These are phyloP conservation scores for Hippocampus barbouri DNA, from an alignment of 2,113 vertebrate genomes.

Conservation along the genomic window DNA sequence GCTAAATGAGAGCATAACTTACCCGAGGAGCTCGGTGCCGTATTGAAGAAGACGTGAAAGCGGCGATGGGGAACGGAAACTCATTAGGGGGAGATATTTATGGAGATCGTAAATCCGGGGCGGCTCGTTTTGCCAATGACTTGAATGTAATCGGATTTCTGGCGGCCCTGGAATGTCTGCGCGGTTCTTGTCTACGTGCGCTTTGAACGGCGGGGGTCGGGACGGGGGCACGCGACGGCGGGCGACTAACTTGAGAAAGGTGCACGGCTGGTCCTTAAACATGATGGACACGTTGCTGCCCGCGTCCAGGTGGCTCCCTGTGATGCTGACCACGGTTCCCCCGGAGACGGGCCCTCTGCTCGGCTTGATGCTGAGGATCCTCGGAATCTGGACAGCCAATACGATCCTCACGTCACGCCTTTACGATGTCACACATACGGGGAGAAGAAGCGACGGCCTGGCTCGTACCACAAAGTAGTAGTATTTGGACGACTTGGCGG, in stretches of 20 bases:
- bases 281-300: constrained; percentile 92
- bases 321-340: constrained; percentile 93
- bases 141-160: constrained; percentile 5
- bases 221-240: constrained; percentile 14
- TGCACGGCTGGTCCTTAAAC: constrained; percentile 88
- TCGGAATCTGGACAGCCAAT: constrained; percentile 75
- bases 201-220: constrained; percentile 33
- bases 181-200: constrained; percentile 1
- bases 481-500: constrained; percentile 88
- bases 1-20: neutral
- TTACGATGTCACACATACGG: neutral
- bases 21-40: neutral
- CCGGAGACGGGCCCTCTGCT: constrained; percentile 88
- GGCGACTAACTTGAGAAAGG: constrained; percentile 83
- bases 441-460: too few species aligned
- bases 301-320: constrained; percentile 88
- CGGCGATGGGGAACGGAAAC: constrained; percentile 1
- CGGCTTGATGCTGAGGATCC: constrained; percentile 82
- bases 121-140: neutral
- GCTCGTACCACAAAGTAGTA: constrained; percentile 97
- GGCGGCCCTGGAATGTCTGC: neutral
- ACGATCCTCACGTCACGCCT: neutral
- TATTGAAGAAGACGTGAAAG: constrained; percentile 4
- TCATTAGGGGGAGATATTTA: constrained; percentile 6
- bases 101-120: constrained; percentile 2